Evolutionary conservation across 2,113 vertebrate genomes (phyloP).

Genomic region (Hippocampus guttulatus): DNA sequence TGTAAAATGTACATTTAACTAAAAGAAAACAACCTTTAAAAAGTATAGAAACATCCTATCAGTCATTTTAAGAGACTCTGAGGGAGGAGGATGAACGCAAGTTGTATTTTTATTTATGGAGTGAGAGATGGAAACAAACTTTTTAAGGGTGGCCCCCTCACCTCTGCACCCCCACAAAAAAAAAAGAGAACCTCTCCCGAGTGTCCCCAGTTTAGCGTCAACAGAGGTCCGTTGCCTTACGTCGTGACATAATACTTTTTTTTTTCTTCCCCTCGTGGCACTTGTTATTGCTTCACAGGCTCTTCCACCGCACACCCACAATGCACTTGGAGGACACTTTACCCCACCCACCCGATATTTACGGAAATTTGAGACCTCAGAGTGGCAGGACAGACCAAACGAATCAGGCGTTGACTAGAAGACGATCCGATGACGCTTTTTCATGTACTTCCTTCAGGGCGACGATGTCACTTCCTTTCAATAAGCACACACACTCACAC

Average conservation of each 20-base stretch:
- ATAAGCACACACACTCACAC: constrained; percentile 61
- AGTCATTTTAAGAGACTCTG: constrained; percentile 1
- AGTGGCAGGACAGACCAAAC: constrained; percentile 47
- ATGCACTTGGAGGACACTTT: constrained; percentile 54
- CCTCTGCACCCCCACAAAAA: too few relatives aligned
- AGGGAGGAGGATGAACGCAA: constrained; percentile 1
- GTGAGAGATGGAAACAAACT: constrained; percentile 38
- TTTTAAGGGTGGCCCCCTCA: constrained; percentile 19
- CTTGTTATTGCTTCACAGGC: constrained; percentile 53
- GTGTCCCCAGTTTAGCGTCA: constrained; percentile 22
- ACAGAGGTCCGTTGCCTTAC: constrained; percentile 60
- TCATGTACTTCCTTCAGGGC: constrained; percentile 74
- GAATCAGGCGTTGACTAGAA: constrained; percentile 56
- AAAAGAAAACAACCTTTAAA: neutral
- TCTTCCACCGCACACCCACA: constrained; percentile 66
- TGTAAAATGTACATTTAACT: constrained; percentile 41
- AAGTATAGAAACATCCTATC: constrained; percentile 24
- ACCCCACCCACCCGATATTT: constrained; percentile 25
- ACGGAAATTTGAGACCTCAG: neutral
- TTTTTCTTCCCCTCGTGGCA: constrained; percentile 36
- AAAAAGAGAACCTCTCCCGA: constrained; percentile 25
- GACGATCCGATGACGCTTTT: constrained; percentile 63
- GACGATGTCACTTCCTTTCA: constrained; percentile 75
- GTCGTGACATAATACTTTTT: constrained; percentile 32
- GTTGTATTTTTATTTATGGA: constrained; percentile 46